These are phyloP conservation scores for Ferdinandea cuprea DNA, from an alignment of 2,888 invertebrate species.

Conservation along the genomic window DNA sequence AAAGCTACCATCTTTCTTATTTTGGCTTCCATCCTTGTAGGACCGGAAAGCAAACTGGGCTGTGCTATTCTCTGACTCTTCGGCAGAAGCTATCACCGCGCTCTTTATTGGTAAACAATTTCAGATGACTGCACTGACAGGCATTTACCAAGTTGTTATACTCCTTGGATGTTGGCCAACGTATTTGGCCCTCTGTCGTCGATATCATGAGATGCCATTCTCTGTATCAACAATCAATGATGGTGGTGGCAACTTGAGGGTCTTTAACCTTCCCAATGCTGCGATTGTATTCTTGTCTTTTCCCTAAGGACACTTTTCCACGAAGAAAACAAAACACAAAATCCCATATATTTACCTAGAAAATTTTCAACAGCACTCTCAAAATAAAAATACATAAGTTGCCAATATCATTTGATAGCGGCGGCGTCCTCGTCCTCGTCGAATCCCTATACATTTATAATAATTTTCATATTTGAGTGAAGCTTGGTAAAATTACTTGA, in stretches of 20 bases:
- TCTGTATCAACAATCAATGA: slow-evolving; percentile 59
- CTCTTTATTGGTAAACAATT: slow-evolving; percentile 70
- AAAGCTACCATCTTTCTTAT: slow-evolving; percentile 52
- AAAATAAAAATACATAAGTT: slow-evolving; percentile 41
- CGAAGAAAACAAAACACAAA: no score
- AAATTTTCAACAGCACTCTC: slow-evolving; percentile 30
- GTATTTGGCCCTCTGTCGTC: slow-evolving; percentile 52
- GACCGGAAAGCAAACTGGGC: slow-evolving; percentile 13
- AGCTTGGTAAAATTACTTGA: slow-evolving; percentile 64
- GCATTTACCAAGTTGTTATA: slow-evolving; percentile 53
- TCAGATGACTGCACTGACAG: slow-evolving; percentile 66
- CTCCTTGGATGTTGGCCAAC: slow-evolving; percentile 67
- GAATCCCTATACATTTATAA: slow-evolving; percentile 27
- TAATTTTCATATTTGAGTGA: slow-evolving; percentile 54
- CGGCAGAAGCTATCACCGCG: slow-evolving; percentile 40
- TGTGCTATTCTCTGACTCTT: slow-evolving; percentile 2
- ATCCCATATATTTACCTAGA: slow-evolving; percentile 50
- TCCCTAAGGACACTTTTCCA: background rate
- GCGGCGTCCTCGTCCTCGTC: slow-evolving; percentile 21
- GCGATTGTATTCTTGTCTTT: background rate
- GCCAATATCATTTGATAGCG: slow-evolving; percentile 51
- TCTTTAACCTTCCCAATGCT: background rate
- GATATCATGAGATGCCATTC: background rate
- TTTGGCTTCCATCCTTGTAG: slow-evolving; percentile 36
- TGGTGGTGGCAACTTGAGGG: slow-evolving; percentile 52